Percentiles rank a stretch among this genome's conserved stretches.
Evolutionary conservation across 2,888 invertebrate genomes (phyloP).

Genomic region (Nasonia oneida): DNA sequence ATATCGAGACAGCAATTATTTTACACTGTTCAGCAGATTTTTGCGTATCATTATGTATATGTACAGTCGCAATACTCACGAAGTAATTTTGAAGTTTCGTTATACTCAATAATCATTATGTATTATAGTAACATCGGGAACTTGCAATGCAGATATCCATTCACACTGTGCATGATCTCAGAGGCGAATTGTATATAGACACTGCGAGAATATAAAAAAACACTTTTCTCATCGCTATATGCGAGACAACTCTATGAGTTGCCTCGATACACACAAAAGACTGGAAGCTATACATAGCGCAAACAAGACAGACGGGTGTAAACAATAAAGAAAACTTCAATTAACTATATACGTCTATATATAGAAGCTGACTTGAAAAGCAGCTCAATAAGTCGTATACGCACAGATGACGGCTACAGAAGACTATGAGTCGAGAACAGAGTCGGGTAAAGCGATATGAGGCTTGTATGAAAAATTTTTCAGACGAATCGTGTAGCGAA

Average conservation of each 20-base stretch:
- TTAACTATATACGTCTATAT: not conserved
- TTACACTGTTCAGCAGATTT: conserved; percentile 15
- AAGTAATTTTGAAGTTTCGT: conserved; percentile 36
- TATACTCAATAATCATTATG: conserved; percentile 76
- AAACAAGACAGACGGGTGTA: not conserved
- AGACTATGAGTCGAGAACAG: conserved; percentile 44
- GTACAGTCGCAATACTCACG: conserved; percentile 38
- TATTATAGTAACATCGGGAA: conserved; percentile 76
- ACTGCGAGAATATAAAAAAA: conserved; percentile 47
- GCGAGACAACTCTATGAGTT: not conserved
- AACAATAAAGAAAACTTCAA: conserved; percentile 15
- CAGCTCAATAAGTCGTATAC: not conserved
- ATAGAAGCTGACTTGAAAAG: conserved; percentile 20
- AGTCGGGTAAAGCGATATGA: conserved; percentile 42
- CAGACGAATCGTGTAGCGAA: not conserved
- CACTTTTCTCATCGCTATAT: conserved; percentile 43
- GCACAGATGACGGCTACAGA: conserved; percentile 25
- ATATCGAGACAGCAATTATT: conserved; percentile 1
- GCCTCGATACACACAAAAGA: conserved; percentile 12
- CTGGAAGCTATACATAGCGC: conserved; percentile 15
- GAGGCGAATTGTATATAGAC: conserved; percentile 57
- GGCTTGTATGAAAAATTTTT: conserved; percentile 1
- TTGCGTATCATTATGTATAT: not conserved
- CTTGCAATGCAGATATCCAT: conserved; percentile 72
- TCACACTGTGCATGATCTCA: conserved; percentile 70